Base-by-base conservation (phyloP, 2,113 vertebrate species). In the Spizaetus ornatus region DNA sequence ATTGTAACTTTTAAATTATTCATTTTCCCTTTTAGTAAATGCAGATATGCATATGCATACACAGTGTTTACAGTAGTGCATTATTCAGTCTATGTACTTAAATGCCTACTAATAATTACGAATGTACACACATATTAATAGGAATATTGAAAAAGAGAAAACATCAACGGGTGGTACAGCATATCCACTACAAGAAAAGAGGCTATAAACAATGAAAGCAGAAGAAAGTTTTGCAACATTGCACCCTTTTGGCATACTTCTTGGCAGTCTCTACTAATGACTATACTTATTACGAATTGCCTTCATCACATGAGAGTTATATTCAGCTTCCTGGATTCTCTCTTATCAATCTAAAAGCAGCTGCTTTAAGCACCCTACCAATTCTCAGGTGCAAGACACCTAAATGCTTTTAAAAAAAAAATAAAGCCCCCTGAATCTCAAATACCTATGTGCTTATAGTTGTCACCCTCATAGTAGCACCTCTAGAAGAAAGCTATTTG, bases 331-430 rank as follows among this genome's bases (percentile, higher is more conserved):
- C 92, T 93, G 93, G 95, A 96, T 97, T 97, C 97, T 95, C 62
- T 97, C 94, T 96, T 97, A 97, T 94, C 95, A 88, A 88, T 90
- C 79, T 89, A 90, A 97, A 97, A 98, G 94, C 91, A 97, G 95
- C 90, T 98, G 96, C 90, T 97, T 97, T 97, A 95, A 97, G 92
- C 86, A 93, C 79, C 91, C 87, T 93, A 77, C 58, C 94, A 92
- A 97, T 97, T 97, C 96, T 93, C 96, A 97, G 91, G 90, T 96
- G 61, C 71, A 97, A 95, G 94, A 96, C 92, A 98, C 90, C 81
- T 96, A 97, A 96, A 97, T 90, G 90, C 86, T 92, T 96, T 74
- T 21, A 34, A 16, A 36, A 29, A 15, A 76, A 95, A 95, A 70
- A 84, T 82, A 96, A 98, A 97, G 80, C 62, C 71, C 61, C 93